Percentiles rank a stretch among this genome's conserved stretches.
phyloP scores from a whole-genome alignment of 1,140 invertebrate species.

The Drosophila sp. region DNA sequence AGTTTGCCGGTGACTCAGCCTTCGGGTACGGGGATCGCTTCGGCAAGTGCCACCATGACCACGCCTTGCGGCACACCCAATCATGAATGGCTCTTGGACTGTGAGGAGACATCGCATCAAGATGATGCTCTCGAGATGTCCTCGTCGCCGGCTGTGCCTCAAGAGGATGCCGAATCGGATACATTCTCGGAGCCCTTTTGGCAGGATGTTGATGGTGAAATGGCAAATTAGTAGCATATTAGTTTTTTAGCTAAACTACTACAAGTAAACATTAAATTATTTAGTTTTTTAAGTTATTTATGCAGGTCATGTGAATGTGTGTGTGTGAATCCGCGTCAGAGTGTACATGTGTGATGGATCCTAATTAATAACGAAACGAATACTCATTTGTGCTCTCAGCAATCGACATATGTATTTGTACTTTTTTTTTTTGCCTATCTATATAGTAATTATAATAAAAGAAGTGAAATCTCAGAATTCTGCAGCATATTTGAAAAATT shows the following conservation, averaged over 20 bases:
- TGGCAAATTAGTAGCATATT: slow-evolving; percentile 19
- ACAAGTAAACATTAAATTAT: slow-evolving; percentile 3
- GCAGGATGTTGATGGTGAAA: slow-evolving; percentile 67
- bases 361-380: not conserved
- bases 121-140: slow-evolving; percentile 55
- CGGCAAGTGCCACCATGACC: not conserved
- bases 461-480: not conserved
- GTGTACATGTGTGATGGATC: not conserved
- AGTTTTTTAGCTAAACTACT: not conserved
- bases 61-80: slow-evolving; percentile 38
- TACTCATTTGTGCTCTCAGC: not conserved
- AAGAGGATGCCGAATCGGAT: slow-evolving; percentile 57
- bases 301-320: not conserved
- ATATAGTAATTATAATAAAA: not conserved
- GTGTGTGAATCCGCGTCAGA: not conserved
- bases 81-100: slow-evolving; percentile 65
- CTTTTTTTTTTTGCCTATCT: not conserved
- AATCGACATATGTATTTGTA: not conserved
- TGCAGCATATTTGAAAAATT: not conserved
- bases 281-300: not conserved
- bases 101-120: slow-evolving; percentile 49
- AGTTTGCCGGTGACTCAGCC: not conserved
- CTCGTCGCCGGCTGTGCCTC: slow-evolving; percentile 40
- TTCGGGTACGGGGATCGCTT: not conserved
- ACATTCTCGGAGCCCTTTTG: slow-evolving; percentile 66